A percentile compares a stretch with the other conserved stretches of the same genome.
phyloP scores from a whole-genome alignment of 2,113 vertebrate genomes.

The Microtus montanus region DNA sequence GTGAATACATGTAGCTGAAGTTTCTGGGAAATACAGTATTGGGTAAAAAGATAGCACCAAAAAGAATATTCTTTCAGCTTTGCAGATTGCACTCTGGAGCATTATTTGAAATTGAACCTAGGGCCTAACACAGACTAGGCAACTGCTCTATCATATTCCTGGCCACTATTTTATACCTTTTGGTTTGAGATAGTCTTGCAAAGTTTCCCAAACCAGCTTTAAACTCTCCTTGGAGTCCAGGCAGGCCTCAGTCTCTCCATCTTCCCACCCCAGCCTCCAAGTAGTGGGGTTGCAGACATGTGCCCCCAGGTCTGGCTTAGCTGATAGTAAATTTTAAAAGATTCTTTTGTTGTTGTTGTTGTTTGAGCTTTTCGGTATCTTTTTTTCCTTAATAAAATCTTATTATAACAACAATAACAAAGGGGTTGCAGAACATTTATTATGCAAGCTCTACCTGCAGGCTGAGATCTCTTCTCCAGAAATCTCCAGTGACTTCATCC shows the following conservation, averaged over 20 bases:
- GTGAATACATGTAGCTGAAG: neutral
- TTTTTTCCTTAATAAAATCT: neutral
- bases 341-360: neutral
- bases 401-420: conserved; percentile 1
- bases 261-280: neutral
- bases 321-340: neutral
- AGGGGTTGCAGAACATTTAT: neutral
- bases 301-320: neutral
- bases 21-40: neutral
- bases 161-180: neutral
- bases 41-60: neutral
- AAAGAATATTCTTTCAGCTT: neutral
- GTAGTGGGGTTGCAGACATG: neutral
- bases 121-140: neutral
- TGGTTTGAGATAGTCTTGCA: neutral
- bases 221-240: neutral
- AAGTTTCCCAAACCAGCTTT: neutral
- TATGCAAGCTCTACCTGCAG: neutral
- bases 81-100: neutral
- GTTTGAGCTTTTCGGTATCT: neutral
- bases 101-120: neutral
- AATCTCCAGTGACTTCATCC: neutral
- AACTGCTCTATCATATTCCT: neutral
- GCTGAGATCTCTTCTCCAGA: neutral
- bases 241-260: neutral